phyloP scores from a whole-genome alignment of 2,113 vertebrate species.

The Pluvianellus socialis region DNA sequence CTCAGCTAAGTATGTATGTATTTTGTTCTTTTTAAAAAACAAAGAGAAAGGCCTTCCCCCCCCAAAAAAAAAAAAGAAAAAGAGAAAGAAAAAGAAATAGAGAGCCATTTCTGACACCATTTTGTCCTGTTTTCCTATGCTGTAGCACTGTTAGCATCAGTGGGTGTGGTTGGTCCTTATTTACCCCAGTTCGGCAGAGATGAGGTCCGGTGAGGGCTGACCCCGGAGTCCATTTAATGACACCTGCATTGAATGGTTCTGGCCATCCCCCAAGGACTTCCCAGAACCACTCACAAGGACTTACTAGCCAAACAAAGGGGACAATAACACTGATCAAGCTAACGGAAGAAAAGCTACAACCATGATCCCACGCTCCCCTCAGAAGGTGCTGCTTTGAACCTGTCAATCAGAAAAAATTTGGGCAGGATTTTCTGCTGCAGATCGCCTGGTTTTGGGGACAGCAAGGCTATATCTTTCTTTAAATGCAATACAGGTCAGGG shows the following conservation, averaged over 20 bases:
- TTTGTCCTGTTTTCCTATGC: neutral
- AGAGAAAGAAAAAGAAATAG: too few species aligned
- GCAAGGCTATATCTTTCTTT: neutral
- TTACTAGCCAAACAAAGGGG: neutral
- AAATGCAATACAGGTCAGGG: neutral
- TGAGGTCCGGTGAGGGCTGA: neutral
- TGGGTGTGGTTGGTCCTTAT: neutral
- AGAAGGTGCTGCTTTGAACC: neutral
- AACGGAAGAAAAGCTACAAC: neutral
- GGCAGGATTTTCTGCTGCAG: neutral
- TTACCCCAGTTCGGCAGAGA: neutral
- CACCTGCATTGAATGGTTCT: neutral
- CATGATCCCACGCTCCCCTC: neutral
- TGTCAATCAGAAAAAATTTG: neutral
- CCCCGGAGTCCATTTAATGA: neutral
- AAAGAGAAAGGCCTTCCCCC: neutral
- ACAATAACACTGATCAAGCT: neutral
- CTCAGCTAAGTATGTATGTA: neutral
- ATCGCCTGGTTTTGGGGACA: neutral
- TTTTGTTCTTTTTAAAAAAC: neutral
- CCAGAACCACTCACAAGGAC: neutral
- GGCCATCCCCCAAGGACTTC: neutral
- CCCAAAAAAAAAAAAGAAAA: neutral
- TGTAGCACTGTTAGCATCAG: neutral
- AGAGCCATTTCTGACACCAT: neutral